A percentile compares a stretch with the other conserved stretches of the same genome.
Evolutionary conservation across 2,888 invertebrate species (phyloP).

Genomic region (Amiota minor): DNA sequence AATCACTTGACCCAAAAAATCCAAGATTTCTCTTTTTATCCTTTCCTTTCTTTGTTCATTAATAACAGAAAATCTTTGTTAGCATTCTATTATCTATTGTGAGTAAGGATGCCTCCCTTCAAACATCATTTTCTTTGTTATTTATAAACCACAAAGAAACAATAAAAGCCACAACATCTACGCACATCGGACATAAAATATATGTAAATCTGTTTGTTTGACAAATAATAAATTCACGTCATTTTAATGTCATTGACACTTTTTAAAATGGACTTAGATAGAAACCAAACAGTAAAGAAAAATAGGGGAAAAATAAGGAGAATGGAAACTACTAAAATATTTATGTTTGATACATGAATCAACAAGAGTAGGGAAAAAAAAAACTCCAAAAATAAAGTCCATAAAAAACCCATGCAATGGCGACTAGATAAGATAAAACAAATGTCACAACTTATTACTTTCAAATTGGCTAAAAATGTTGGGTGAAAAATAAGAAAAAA

Average conservation of each 20-base stretch:
- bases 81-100: too few species aligned
- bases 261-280: not conserved
- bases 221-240: not conserved
- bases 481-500: not conserved
- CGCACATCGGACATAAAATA: not conserved
- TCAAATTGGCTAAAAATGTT: not conserved
- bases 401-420: not conserved
- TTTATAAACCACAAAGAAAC: not conserved
- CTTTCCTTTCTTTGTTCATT: too few species aligned
- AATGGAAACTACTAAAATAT: slow-evolving; percentile 9
- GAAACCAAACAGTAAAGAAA: too few species aligned
- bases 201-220: not conserved
- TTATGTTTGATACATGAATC: not conserved
- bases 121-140: not conserved
- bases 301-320: not conserved
- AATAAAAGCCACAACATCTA: not conserved
- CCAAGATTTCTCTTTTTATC: too few species aligned
- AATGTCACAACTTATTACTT: slow-evolving; percentile 23
- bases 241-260: slow-evolving; percentile 8
- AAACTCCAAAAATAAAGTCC: not conserved
- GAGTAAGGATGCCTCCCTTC: too few species aligned
- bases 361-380: too few species aligned
- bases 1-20: too few species aligned
- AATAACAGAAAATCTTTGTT: too few species aligned
- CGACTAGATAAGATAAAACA: not conserved